Conservation (phyloP, 2,113 vertebrate genomes). For the Eleginops maclovinus region DNA sequence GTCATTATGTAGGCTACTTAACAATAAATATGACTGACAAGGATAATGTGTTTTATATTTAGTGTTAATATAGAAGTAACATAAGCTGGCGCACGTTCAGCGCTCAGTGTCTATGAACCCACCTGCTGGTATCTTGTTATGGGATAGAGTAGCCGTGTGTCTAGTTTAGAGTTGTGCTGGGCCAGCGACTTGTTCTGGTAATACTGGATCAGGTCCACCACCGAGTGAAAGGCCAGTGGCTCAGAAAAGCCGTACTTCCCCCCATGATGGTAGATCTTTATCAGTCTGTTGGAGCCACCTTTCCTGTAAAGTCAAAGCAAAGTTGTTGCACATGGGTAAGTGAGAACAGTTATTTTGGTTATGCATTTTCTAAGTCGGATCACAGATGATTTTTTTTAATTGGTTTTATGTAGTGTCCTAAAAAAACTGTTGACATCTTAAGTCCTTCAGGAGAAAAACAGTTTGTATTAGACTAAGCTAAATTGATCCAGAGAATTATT, state of each 20-base stretch:
- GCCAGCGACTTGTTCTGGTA: constrained; percentile 95
- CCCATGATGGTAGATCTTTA: constrained; percentile 95
- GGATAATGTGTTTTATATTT: neutral
- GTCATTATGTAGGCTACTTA: neutral
- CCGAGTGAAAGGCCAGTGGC: constrained; percentile 93
- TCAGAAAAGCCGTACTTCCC: constrained; percentile 97
- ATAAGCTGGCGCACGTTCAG: neutral
- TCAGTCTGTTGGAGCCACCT: constrained; percentile 97
- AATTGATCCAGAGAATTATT: no score
- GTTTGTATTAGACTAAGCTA: no score
- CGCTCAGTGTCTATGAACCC: neutral
- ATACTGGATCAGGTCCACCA: constrained; percentile 95
- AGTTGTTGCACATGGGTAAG: neutral
- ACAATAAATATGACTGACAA: no score
- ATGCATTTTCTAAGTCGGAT: no score
- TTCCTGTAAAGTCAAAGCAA: constrained; percentile 86
- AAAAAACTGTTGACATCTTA: no score
- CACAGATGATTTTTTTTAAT: no score
- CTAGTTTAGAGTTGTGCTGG: constrained; percentile 97
- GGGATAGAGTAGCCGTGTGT: constrained; percentile 93
- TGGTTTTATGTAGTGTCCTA: no score
- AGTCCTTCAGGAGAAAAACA: no score
- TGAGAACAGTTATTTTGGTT: no score
- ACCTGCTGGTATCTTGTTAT: constrained; percentile 97
- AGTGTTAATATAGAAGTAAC: neutral